phyloP scores from a whole-genome alignment of 2,797 vertebrate species.

The Pantherophis alleghaniensis region DNA sequence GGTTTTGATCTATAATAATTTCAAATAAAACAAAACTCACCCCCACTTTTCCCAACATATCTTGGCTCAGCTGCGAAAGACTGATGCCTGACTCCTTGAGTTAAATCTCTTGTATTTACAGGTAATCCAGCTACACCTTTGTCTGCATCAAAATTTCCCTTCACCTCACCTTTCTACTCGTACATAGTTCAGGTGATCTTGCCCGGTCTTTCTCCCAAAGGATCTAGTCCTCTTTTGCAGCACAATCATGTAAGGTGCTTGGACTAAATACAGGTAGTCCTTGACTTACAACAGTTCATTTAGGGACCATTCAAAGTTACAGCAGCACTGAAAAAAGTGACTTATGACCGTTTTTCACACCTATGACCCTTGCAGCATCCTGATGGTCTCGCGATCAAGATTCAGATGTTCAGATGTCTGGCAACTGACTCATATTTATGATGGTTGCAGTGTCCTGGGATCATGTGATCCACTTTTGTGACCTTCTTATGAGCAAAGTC shows the following conservation, averaged over 20 bases:
- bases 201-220: background rate
- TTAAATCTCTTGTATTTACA: slow-evolving; percentile 1
- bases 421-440: too few species aligned
- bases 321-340: too few species aligned
- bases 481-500: too few species aligned
- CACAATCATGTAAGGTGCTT: too few species aligned
- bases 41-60: background rate
- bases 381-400: too few species aligned
- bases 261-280: background rate
- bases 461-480: too few species aligned
- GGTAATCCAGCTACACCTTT: slow-evolving; percentile 38
- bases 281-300: too few species aligned
- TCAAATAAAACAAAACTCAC: background rate
- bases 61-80: background rate
- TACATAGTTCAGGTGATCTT: background rate
- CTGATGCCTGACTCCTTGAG: slow-evolving; percentile 3
- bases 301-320: too few species aligned
- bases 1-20: slow-evolving; percentile 33
- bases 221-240: background rate
- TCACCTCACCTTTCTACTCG: background rate
- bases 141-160: slow-evolving; percentile 20
- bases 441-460: too few species aligned
- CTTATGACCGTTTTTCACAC: too few species aligned
- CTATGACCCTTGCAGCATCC: too few species aligned
- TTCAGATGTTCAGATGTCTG: too few species aligned